phyloP scores from a whole-genome alignment of 2,113 vertebrate species.

The Carassius gibelio region DNA sequence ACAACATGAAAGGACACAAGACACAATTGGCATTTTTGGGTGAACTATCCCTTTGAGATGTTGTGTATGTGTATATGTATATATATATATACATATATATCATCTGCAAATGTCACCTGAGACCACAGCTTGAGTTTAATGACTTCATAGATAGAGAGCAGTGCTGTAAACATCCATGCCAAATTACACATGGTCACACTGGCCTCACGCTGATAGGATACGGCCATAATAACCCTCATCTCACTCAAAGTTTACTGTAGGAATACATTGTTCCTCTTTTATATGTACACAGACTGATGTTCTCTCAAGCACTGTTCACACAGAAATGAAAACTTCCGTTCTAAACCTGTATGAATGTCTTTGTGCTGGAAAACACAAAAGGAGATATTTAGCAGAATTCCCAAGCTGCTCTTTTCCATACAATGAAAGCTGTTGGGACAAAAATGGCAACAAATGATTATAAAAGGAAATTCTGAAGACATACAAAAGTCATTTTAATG shows the following conservation, averaged over 20 bases:
- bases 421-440: background rate
- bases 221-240: constrained; percentile 49
- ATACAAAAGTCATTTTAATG: background rate
- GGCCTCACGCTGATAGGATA: background rate
- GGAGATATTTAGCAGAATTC: background rate
- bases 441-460: background rate
- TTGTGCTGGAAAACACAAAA: background rate
- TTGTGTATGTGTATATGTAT: background rate
- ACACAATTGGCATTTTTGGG: background rate
- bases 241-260: constrained; percentile 45
- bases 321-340: background rate
- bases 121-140: background rate
- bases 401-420: background rate
- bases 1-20: background rate
- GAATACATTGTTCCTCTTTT: background rate
- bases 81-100: background rate
- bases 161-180: constrained; percentile 3
- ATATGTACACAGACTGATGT: background rate
- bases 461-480: background rate
- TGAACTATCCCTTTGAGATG: background rate
- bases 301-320: background rate
- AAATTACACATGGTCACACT: background rate
- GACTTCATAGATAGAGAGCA: constrained; percentile 1
- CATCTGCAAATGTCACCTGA: background rate
- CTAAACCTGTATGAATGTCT: background rate